Percentiles rank a stretch among this genome's conserved stretches.
These are phyloP conservation scores for Heliornis fulica DNA, from an alignment of 2,113 vertebrate genomes.

Conservation along the genomic window DNA sequence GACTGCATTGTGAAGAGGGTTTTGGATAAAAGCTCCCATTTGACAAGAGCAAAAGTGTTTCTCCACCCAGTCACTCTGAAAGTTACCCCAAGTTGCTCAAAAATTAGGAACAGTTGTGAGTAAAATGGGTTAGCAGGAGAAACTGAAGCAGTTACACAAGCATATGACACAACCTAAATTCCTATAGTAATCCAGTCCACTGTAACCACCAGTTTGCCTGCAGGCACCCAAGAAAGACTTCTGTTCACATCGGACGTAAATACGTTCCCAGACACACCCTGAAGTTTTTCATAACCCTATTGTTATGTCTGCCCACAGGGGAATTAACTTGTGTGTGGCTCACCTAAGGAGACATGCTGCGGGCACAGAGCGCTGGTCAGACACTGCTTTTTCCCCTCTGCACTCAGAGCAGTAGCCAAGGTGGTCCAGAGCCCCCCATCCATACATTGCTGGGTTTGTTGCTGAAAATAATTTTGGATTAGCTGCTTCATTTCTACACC, in stretches of 20 bases:
- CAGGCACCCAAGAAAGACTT: background rate
- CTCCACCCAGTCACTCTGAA: background rate
- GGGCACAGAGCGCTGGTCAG: fast-evolving
- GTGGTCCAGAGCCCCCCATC: background rate
- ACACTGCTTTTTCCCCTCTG: fast-evolving
- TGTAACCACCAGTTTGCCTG: background rate
- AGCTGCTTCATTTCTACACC: background rate
- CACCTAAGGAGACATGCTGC: fast-evolving
- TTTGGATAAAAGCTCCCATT: background rate
- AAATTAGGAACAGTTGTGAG: background rate
- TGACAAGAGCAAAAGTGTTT: background rate
- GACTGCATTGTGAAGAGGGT: background rate
- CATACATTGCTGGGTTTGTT: fast-evolving
- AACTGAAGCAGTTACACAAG: background rate
- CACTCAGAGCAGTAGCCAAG: background rate
- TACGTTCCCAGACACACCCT: background rate
- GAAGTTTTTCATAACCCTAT: background rate
- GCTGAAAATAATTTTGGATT: background rate
- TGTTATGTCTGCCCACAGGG: background rate
- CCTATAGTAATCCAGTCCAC: background rate
- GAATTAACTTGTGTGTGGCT: background rate
- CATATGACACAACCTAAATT: fast-evolving
- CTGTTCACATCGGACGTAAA: background rate
- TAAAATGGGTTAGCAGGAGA: background rate
- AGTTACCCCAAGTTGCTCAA: background rate